A percentile compares a stretch with the other conserved stretches of the same genome.
phyloP scores from a whole-genome alignment of 2,888 invertebrate species.

The Epirrita christyi region DNA sequence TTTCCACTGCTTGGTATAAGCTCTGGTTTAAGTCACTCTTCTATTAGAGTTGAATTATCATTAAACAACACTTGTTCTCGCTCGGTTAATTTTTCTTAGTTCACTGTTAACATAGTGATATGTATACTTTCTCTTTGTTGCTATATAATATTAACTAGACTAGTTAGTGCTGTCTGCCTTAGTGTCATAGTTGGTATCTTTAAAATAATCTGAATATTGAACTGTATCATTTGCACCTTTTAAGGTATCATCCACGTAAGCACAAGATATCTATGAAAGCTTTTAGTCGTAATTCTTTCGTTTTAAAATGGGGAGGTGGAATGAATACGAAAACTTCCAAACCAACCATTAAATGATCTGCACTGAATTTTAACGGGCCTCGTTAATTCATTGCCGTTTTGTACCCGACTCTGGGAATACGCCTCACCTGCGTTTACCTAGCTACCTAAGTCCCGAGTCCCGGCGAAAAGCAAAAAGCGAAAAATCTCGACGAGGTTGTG shows the following conservation, averaged over 20 bases:
- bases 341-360: conserved; percentile 5
- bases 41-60: conserved; percentile 34
- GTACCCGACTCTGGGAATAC: conserved; percentile 22
- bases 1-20: conserved; percentile 40
- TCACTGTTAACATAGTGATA: conserved; percentile 21
- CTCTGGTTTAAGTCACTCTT: conserved; percentile 36
- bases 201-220: too few relatives aligned
- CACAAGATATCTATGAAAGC: too few relatives aligned
- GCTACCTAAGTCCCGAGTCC: conserved; percentile 28
- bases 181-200: neutral
- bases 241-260: too few relatives aligned
- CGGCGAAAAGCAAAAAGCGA: conserved; percentile 34
- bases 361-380: conserved; percentile 29
- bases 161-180: too few relatives aligned
- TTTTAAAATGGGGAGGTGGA: neutral
- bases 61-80: conserved; percentile 35
- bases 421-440: conserved; percentile 46
- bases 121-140: conserved; percentile 23
- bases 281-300: neutral
- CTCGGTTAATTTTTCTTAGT: conserved; percentile 32
- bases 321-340: conserved; percentile 6
- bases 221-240: neutral
- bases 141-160: conserved; percentile 11
- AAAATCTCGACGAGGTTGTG: conserved; percentile 27
- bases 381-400: conserved; percentile 46